phyloP scores from a whole-genome alignment of 2,113 vertebrate species.

The Arothron firmamentum region DNA sequence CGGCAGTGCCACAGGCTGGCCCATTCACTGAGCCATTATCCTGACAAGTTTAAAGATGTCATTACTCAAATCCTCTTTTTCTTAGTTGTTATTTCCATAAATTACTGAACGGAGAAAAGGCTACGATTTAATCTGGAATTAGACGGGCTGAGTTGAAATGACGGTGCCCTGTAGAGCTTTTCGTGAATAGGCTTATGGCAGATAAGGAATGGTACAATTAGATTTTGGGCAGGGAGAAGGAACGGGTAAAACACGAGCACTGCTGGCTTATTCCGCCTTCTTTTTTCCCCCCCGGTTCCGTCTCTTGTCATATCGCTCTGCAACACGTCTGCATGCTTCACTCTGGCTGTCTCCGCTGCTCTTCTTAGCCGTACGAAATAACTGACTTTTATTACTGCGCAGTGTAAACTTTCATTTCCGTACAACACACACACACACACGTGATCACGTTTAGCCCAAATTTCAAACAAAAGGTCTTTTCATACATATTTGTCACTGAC shows the following conservation, averaged over 20 bases:
- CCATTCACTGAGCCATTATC: constrained; percentile 65
- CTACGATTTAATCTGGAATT: constrained; percentile 72
- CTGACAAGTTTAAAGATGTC: constrained; percentile 74
- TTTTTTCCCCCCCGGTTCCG: neutral
- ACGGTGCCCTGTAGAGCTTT: constrained; percentile 69
- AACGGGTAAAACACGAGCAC: constrained; percentile 39
- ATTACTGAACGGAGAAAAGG: constrained; percentile 70
- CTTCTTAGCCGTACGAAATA: neutral
- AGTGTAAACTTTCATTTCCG: no score
- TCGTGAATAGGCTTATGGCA: constrained; percentile 69
- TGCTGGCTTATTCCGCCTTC: constrained; percentile 32
- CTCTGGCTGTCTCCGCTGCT: constrained; percentile 2
- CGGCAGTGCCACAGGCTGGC: constrained; percentile 56
- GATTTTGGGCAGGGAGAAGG: constrained; percentile 58
- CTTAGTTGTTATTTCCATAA: constrained; percentile 77
- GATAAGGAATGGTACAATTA: constrained; percentile 73
- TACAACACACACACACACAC: no score
- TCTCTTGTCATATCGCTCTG: neutral
- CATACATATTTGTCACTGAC: no score
- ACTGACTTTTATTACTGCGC: neutral
- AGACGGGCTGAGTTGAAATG: constrained; percentile 64
- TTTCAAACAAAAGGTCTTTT: no score
- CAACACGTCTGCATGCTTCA: neutral
- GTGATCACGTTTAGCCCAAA: no score
- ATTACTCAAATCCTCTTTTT: constrained; percentile 79